These are phyloP conservation scores for Lissocephala sabroskyi DNA, from an alignment of 2,888 invertebrate genomes.

Conservation along the genomic window DNA sequence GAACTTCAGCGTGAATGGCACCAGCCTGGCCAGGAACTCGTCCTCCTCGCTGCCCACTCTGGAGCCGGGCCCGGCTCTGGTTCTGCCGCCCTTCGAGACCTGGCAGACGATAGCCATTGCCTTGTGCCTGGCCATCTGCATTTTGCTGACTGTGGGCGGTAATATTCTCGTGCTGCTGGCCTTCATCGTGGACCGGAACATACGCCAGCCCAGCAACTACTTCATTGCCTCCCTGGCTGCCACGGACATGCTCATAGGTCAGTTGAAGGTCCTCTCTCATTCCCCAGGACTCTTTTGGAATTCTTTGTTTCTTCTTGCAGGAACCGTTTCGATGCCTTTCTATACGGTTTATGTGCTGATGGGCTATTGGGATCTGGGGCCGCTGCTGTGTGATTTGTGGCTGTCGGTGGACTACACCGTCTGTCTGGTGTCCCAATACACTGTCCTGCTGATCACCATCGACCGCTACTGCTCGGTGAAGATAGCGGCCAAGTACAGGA, in stretches of 20 bases:
- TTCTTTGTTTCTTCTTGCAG: too few relatives aligned
- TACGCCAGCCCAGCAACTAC: conserved; percentile 98
- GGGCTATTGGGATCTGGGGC: conserved; percentile 97
- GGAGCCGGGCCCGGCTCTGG: conserved; percentile 73
- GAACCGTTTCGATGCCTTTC: conserved; percentile 98
- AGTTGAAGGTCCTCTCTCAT: conserved; percentile 1
- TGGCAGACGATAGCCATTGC: conserved; percentile 94
- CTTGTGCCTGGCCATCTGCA: conserved; percentile 88
- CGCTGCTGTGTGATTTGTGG: conserved; percentile 97
- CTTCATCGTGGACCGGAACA: conserved; percentile 93
- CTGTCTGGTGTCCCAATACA: conserved; percentile 98
- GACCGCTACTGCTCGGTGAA: conserved; percentile 99
- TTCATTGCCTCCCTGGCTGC: conserved; percentile 99
- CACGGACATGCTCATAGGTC: conserved; percentile 95
- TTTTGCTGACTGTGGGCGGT: conserved; percentile 93
- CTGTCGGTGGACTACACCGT: conserved; percentile 99
- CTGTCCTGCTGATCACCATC: conserved; percentile 97
- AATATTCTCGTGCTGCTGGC: conserved; percentile 96
- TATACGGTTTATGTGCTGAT: conserved; percentile 97
- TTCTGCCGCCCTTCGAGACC: conserved; percentile 87
- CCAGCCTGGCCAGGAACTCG: conserved; percentile 43
- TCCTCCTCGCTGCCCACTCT: conserved; percentile 22
- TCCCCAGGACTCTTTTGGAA: too few relatives aligned
- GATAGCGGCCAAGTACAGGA: conserved; percentile 96
- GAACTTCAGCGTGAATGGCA: conserved; percentile 60